Evolutionary conservation across 2,888 invertebrate genomes (phyloP).

Genomic region (Pogonocherus hispidulus): DNA sequence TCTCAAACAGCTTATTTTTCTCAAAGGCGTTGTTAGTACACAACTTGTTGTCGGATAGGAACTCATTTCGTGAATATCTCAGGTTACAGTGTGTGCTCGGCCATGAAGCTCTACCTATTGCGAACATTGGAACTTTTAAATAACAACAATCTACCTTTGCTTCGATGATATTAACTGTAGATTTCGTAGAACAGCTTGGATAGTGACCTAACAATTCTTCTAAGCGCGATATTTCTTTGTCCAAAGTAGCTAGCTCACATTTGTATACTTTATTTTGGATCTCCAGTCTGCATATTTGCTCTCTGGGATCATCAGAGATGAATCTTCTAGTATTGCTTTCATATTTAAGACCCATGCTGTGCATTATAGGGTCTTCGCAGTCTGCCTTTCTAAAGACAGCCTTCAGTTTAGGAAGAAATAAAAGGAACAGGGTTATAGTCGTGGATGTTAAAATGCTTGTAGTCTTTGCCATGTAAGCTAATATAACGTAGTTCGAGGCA

Average conservation of each 20-base stretch:
- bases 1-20: conserved; percentile 53
- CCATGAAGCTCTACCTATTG: conserved; percentile 56
- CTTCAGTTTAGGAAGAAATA: conserved; percentile 89
- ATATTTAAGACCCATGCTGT: conserved; percentile 89
- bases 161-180: conserved; percentile 40
- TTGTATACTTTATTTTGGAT: conserved; percentile 92
- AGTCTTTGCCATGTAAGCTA: conserved; percentile 87
- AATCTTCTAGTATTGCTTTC: conserved; percentile 85
- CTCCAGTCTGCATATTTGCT: conserved; percentile 88
- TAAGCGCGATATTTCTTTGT: conserved; percentile 82
- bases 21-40: conserved; percentile 44
- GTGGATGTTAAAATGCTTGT: conserved; percentile 88
- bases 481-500: conserved; percentile 84
- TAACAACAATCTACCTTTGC: conserved; percentile 37
- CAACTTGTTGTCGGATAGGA: conserved; percentile 57
- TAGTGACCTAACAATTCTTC: conserved; percentile 73
- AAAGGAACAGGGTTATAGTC: conserved; percentile 86
- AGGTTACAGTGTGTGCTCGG: conserved; percentile 48
- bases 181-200: conserved; percentile 35
- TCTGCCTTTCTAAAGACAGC: conserved; percentile 78
- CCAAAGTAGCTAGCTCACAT: conserved; percentile 83
- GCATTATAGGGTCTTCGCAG: conserved; percentile 84
- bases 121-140: conserved; percentile 36
- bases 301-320: conserved; percentile 80
- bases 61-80: conserved; percentile 31